A percentile compares a stretch with the other conserved stretches of the same genome.
Evolutionary conservation across 2,797 vertebrate species (phyloP).

Genomic region (Poecilia wingei): DNA sequence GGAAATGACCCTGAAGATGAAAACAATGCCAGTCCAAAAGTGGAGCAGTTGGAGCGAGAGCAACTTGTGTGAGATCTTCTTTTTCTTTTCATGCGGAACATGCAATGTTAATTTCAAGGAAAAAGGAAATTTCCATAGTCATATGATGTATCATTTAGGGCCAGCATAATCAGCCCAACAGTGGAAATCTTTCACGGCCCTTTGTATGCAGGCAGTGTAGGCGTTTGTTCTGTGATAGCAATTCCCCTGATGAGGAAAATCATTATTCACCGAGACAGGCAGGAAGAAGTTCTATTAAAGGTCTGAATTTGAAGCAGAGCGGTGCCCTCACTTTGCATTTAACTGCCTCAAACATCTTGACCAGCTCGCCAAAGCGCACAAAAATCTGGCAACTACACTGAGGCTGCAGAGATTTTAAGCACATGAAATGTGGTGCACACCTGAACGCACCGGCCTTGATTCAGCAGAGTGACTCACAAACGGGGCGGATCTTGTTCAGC

Average conservation of each 20-base stretch:
- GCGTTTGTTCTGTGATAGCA: slow-evolving; percentile 91
- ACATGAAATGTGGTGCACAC: slow-evolving; percentile 83
- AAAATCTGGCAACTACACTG: slow-evolving; percentile 87
- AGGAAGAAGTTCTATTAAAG: slow-evolving; percentile 91
- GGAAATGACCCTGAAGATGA: slow-evolving; percentile 85
- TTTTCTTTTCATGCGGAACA: slow-evolving; percentile 91
- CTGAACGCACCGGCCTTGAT: slow-evolving; percentile 74
- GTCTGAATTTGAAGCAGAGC: slow-evolving; percentile 85
- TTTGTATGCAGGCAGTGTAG: slow-evolving; percentile 95
- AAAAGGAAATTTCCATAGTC: slow-evolving; percentile 90
- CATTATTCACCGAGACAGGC: slow-evolving; percentile 93
- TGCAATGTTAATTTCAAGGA: slow-evolving; percentile 95
- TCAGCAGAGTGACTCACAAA: slow-evolving; percentile 64
- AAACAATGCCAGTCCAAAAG: slow-evolving; percentile 82
- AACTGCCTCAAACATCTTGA: slow-evolving; percentile 89
- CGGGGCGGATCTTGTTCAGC: slow-evolving; percentile 68
- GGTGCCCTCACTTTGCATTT: slow-evolving; percentile 87
- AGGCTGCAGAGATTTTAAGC: slow-evolving; percentile 87
- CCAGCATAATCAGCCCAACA: slow-evolving; percentile 92
- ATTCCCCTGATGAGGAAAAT: slow-evolving; percentile 91
- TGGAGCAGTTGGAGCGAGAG: slow-evolving; percentile 85
- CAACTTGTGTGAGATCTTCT: slow-evolving; percentile 83
- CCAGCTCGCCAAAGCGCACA: slow-evolving; percentile 85
- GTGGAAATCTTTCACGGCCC: slow-evolving; percentile 87
- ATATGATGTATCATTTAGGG: slow-evolving; percentile 99